Base-by-base conservation (phyloP, 2,888 invertebrate species). In the Microplitis manilae region DNA sequence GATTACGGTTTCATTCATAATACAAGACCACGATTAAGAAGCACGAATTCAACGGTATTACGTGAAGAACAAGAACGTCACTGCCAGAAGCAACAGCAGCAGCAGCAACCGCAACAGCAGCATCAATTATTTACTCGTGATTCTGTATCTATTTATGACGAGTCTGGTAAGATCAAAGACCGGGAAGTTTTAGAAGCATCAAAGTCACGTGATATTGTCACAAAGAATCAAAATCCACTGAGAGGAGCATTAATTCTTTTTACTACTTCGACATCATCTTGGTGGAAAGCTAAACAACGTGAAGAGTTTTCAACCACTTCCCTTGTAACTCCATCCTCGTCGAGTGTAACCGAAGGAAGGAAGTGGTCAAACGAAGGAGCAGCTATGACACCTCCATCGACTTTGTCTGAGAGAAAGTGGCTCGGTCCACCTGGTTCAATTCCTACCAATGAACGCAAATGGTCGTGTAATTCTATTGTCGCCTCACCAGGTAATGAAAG, bases 211-310 rank as follows among this genome's bases (percentile, higher is more conserved):
- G 75, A 81, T 5, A 78, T 84, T 5, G 62, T 77, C 30, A 80
- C 84, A 8, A 89, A 88, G 78, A 88, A 86, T 80, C 86, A 86
- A 76, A 88, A 90, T 59, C 88, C 89, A 0, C 41, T 89, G 4
- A 79, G 86, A 13, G 90, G 89, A 2, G 89, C 89, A 0, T 73
- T 89, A 62, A 87, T 89, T 4, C 84, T 89, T 0, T 89, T 90
- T 73, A 88, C 89, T 2, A 82, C 87, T 0, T 89, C 89, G 4
- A 90, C 89, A 1, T 88, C 89, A 0, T 88, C 89, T 67, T 90
- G 89, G 90, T 89, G 89, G 89, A 90, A 89, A 76, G 86, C 86
- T 71, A 85, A 87, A 62, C 89, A 88, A 73, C 82, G 89, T 4
- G 88, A 89, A 69, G 89, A 89, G n/a, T 81, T 84, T 74, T 81